Percentiles rank a stretch among this genome's conserved stretches.
phyloP scores from a whole-genome alignment of 2,113 vertebrate species.

The Oryzias melastigma region DNA sequence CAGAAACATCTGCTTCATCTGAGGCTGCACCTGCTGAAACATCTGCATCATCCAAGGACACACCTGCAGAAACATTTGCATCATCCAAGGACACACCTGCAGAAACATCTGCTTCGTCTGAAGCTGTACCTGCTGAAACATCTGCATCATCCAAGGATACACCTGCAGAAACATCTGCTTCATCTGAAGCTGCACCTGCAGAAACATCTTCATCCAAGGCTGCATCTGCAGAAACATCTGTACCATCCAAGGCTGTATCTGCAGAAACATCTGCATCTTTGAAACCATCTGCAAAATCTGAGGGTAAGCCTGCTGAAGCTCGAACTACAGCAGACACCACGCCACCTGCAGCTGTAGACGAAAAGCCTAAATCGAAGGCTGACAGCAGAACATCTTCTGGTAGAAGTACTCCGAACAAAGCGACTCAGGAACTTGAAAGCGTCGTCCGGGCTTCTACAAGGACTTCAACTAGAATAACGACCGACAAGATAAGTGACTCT shows the following conservation, averaged over 20 bases:
- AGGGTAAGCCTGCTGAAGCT: neutral
- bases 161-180: neutral
- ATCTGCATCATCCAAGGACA: neutral
- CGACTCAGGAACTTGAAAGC: neutral
- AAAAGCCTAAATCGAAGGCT: neutral
- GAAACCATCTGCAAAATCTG: neutral
- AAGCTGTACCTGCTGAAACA: neutral
- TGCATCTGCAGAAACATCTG: neutral
- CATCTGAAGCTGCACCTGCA: no score
- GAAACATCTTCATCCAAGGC: neutral
- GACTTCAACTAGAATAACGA: constrained; percentile 4
- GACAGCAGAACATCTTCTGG: neutral
- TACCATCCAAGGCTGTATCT: neutral
- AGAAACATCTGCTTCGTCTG: neutral
- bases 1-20: neutral
- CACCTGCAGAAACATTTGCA: neutral
- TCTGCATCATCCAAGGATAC: neutral
- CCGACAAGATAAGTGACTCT: neutral
- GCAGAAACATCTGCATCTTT: neutral
- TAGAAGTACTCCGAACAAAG: neutral
- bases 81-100: neutral
- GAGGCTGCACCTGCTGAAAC: neutral
- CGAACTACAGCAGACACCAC: neutral
- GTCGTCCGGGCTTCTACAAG: neutral
- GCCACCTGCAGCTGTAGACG: neutral